Evolutionary conservation across 1,140 invertebrate species (phyloP).

Genomic region (Pissodes strobi): DNA sequence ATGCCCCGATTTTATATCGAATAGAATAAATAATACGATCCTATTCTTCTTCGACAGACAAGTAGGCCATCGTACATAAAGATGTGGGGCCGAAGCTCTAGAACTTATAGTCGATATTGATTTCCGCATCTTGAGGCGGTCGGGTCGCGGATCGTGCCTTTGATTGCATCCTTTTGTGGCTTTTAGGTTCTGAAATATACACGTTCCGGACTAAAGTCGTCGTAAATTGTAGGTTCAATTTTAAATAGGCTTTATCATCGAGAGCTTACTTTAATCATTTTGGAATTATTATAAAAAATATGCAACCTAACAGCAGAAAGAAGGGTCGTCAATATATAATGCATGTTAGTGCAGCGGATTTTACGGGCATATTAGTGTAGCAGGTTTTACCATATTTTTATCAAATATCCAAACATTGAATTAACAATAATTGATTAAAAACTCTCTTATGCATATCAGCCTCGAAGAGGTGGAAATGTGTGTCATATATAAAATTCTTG

Average conservation of each 20-base stretch:
- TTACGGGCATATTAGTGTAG: too few species aligned
- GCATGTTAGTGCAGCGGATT: too few species aligned
- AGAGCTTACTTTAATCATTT: not conserved
- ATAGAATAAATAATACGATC: too few species aligned
- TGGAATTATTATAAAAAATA: too few species aligned
- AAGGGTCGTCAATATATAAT: too few species aligned
- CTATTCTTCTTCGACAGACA: not conserved
- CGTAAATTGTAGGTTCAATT: not conserved
- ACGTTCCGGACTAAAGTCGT: not conserved
- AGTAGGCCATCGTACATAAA: slow-evolving; percentile 17
- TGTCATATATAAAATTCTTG: not conserved
- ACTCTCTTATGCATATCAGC: not conserved
- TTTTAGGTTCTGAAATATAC: slow-evolving; percentile 1
- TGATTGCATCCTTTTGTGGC: slow-evolving; percentile 20
- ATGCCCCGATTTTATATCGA: too few species aligned
- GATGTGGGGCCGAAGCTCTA: slow-evolving; percentile 4
- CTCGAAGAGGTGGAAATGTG: not conserved
- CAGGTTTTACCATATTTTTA: too few species aligned
- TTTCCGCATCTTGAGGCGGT: slow-evolving; percentile 26
- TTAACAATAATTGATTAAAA: too few species aligned
- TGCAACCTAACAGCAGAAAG: too few species aligned
- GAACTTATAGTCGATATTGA: slow-evolving; percentile 19
- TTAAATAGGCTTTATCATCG: not conserved
- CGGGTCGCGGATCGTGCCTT: slow-evolving; percentile 13
- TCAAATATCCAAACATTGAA: too few species aligned